phyloP scores from a whole-genome alignment of 2,797 vertebrate genomes.

The Numenius phaeopus region DNA sequence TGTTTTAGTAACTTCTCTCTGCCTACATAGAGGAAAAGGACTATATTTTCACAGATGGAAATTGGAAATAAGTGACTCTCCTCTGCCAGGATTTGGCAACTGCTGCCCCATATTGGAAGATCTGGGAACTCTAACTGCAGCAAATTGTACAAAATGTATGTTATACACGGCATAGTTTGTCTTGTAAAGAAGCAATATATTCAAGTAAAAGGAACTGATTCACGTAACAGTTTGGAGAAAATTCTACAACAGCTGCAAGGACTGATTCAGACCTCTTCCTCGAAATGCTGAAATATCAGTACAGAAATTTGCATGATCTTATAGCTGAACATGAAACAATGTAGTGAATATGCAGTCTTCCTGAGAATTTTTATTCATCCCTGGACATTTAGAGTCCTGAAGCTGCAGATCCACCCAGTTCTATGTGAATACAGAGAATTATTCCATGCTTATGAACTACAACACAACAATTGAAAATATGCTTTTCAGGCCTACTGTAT shows the following conservation, averaged over 20 bases:
- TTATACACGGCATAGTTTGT: not conserved
- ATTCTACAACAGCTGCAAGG: not conserved
- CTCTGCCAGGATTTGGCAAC: slow-evolving; percentile 64
- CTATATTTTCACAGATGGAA: slow-evolving; percentile 50
- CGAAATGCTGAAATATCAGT: not conserved
- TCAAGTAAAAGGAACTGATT: not conserved
- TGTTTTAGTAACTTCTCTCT: slow-evolving; percentile 50
- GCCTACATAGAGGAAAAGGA: not conserved
- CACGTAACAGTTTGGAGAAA: not conserved
- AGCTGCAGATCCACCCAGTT: not conserved
- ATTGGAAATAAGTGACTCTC: slow-evolving; percentile 40
- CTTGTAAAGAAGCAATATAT: not conserved
- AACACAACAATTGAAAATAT: not conserved
- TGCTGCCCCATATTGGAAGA: slow-evolving; percentile 73
- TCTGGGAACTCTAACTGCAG: slow-evolving; percentile 55
- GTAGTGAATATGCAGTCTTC: not conserved
- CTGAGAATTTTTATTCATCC: not conserved
- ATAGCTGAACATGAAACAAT: not conserved
- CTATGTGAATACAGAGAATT: not conserved
- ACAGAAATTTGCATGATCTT: not conserved
- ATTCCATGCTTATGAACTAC: not conserved
- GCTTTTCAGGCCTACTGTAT: not conserved
- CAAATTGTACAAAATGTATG: not conserved
- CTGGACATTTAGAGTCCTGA: not conserved
- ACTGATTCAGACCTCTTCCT: not conserved